These are phyloP conservation scores for Trachymyrmex septentrionalis DNA, from an alignment of 1,140 invertebrate species.

Conservation along the genomic window DNA sequence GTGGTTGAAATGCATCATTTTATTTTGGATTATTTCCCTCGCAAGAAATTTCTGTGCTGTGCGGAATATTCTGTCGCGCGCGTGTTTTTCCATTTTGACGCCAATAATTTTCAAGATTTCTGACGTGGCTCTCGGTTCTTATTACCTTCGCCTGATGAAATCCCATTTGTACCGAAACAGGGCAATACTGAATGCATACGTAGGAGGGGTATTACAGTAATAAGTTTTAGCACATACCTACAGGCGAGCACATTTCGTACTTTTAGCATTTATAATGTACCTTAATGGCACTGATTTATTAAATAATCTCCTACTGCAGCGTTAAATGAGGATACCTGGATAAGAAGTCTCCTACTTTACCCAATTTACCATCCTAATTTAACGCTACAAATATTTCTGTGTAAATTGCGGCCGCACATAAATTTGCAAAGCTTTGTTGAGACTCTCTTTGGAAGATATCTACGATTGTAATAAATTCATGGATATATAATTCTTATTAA, in stretches of 20 bases:
- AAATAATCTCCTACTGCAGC: conserved; percentile 57
- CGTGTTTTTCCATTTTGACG: conserved; percentile 45
- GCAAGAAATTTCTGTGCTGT: background rate
- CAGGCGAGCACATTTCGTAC: conserved; percentile 56
- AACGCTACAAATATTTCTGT: conserved; percentile 42
- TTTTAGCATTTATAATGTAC: conserved; percentile 63
- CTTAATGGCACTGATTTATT: conserved; percentile 72
- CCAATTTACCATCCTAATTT: conserved; percentile 52
- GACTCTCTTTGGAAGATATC: background rate
- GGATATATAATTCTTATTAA: background rate
- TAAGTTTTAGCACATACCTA: conserved; percentile 71
- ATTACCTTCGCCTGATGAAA: conserved; percentile 75
- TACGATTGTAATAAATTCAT: conserved; percentile 2
- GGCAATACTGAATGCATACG: conserved; percentile 58
- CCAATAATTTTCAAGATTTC: conserved; percentile 69
- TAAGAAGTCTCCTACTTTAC: conserved; percentile 37
- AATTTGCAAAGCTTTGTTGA: conserved; percentile 30
- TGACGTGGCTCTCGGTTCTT: conserved; percentile 58
- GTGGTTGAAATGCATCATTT: background rate
- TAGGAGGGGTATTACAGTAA: conserved; percentile 68
- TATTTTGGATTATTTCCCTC: background rate
- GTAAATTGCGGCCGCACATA: conserved; percentile 29
- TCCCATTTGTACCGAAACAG: conserved; percentile 72
- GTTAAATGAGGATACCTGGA: conserved; percentile 43
- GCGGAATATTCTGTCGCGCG: background rate